Evolutionary conservation across 2,797 vertebrate genomes (phyloP).

Genomic region (Enoplosus armatus): DNA sequence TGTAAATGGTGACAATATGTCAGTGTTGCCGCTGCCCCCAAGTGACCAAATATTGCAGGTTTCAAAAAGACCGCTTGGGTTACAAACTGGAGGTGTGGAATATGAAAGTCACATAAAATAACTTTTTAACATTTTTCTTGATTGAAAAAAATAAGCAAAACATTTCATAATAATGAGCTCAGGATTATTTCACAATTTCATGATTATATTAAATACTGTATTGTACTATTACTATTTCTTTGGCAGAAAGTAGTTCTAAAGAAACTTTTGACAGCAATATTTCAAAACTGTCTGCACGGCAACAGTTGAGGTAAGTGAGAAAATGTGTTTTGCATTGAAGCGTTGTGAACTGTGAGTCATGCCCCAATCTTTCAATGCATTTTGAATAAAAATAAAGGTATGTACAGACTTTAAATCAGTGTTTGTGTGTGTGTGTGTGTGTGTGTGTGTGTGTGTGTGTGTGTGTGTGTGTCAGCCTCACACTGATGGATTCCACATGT

Average conservation of each 20-base stretch:
- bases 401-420: conserved; percentile 12
- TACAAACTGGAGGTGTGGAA: too few relatives aligned
- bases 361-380: background rate
- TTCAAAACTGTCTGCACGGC: background rate
- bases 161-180: background rate
- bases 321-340: conserved; percentile 4
- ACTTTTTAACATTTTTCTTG: background rate
- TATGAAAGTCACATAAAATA: background rate
- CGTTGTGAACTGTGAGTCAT: background rate
- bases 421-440: background rate
- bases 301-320: background rate
- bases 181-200: background rate
- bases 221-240: too few relatives aligned
- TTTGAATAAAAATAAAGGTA: background rate
- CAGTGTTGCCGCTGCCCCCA: too few relatives aligned
- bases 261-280: background rate
- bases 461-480: background rate
- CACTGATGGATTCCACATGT: background rate
- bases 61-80: too few relatives aligned
- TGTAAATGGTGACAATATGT: too few relatives aligned
- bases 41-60: too few relatives aligned
- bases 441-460: background rate
- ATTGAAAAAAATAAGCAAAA: background rate
- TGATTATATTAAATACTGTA: too few relatives aligned
- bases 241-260: background rate